Percentiles rank a stretch among this genome's conserved stretches.
Conservation (phyloP, 2,888 invertebrate species). For the Autographa gamma region DNA sequence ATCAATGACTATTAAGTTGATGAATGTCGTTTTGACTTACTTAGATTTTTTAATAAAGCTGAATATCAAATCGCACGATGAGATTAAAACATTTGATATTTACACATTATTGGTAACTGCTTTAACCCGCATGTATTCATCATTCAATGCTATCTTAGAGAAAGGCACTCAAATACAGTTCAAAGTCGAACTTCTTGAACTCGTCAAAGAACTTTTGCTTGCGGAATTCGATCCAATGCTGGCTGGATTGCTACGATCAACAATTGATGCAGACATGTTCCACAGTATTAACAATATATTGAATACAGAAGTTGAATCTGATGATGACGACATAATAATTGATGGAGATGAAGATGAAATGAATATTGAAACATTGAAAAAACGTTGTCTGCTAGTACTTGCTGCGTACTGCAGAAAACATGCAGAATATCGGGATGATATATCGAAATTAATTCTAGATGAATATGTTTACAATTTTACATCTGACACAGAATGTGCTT, state of each 20-base stretch:
- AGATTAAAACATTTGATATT: conserved; percentile 60
- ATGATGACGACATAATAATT: conserved; percentile 68
- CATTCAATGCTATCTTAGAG: conserved; percentile 64
- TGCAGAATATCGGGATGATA: conserved; percentile 73
- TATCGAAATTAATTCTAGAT: conserved; percentile 77
- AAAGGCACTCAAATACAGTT: conserved; percentile 62
- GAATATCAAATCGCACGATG: conserved; percentile 59
- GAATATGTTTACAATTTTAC: conserved; percentile 75
- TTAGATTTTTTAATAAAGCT: conserved; percentile 69
- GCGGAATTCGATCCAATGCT: conserved; percentile 67
- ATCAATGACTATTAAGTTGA: conserved; percentile 65
- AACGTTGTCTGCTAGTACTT: conserved; percentile 73
- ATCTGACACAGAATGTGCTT: conserved; percentile 72
- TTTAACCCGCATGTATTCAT: conserved; percentile 64
- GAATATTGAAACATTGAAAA: conserved; percentile 70
- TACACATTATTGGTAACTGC: conserved; percentile 61
- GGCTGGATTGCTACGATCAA: conserved; percentile 64
- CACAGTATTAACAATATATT: conserved; percentile 74
- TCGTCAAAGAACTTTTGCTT: conserved; percentile 67
- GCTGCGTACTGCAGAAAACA: conserved; percentile 77
- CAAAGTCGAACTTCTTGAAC: conserved; percentile 69
- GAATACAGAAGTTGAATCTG: conserved; percentile 63
- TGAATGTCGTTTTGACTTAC: conserved; percentile 66
- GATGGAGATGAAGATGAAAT: conserved; percentile 76
- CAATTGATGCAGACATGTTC: conserved; percentile 74